phyloP scores from a whole-genome alignment of 2,113 vertebrate species.

The Stegostoma tigrinum region DNA sequence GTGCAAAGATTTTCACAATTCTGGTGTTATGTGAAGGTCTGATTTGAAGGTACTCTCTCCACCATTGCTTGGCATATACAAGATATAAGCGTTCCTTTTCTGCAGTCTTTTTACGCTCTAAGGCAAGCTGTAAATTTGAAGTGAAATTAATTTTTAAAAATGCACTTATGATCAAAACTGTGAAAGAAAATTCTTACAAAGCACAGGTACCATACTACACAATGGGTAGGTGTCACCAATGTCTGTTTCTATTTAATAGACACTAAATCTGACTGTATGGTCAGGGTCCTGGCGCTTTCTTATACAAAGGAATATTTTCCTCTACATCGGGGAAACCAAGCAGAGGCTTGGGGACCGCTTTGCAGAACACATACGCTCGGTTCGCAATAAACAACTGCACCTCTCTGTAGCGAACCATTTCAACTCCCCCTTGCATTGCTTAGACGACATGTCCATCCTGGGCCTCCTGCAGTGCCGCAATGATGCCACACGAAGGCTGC shows the following conservation, averaged over 20 bases:
- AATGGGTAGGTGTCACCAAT: neutral
- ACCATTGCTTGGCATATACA: conserved; percentile 96
- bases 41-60: conserved; percentile 95
- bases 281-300: neutral
- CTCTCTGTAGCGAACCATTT: too few species aligned
- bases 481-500: too few species aligned
- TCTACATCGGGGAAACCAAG: too few species aligned
- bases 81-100: conserved; percentile 91
- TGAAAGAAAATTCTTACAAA: neutral
- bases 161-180: neutral
- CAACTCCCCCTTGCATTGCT: too few species aligned
- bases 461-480: too few species aligned
- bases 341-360: too few species aligned
- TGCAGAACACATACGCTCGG: too few species aligned
- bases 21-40: conserved; percentile 76
- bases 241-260: neutral
- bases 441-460: too few species aligned
- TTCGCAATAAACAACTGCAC: too few species aligned
- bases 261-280: neutral
- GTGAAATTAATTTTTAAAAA: neutral
- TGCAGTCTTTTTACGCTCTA: conserved; percentile 82
- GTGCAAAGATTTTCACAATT: conserved; percentile 96
- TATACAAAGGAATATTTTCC: neutral
- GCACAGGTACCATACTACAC: neutral
- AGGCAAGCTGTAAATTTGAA: conserved; percentile 62